Percentiles rank a stretch among this genome's conserved stretches.
Conservation (phyloP, 35 echinoderm and acorn worm genomes). For the Lytechinus pictus region DNA sequence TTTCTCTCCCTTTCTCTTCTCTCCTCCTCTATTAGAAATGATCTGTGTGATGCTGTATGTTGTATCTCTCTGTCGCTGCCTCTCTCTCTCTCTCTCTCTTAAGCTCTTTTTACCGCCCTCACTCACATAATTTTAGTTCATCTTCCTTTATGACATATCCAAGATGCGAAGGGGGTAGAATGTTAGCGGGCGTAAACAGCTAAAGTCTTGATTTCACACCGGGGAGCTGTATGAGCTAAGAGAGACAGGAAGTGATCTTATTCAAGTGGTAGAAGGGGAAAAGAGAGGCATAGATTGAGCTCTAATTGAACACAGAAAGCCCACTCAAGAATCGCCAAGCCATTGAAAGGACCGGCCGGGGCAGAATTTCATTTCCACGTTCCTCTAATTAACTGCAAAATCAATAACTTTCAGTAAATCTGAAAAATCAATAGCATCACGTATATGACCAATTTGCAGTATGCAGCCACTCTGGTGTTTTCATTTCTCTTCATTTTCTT, state of each 20-base stretch:
- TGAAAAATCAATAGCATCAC: constrained; percentile 69
- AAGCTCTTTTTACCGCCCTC: neutral
- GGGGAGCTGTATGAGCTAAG: constrained; percentile 46
- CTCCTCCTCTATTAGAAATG: neutral
- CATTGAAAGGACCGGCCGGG: constrained; percentile 42
- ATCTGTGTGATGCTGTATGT: neutral
- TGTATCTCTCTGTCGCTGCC: neutral
- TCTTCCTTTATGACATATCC: neutral
- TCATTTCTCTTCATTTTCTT: constrained; percentile 6
- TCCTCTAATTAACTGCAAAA: constrained; percentile 76
- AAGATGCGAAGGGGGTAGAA: constrained; percentile 32
- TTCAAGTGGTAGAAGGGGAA: constrained; percentile 41
- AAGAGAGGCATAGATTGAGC: constrained; percentile 24
- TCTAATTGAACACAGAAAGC: constrained; percentile 50
- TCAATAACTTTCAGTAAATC: constrained; percentile 82
- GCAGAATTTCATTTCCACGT: constrained; percentile 72
- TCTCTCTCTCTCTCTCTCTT: neutral
- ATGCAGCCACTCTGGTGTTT: constrained; percentile 44
- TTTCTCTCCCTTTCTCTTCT: too few relatives aligned
- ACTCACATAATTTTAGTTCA: neutral
- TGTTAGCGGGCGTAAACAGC: constrained; percentile 47
- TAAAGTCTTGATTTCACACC: constrained; percentile 56
- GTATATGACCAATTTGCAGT: constrained; percentile 57
- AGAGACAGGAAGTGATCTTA: constrained; percentile 46
- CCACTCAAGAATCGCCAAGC: constrained; percentile 39